Conservation (phyloP, 2,113 vertebrate genomes). For the Syngnathoides biaculeatus region DNA sequence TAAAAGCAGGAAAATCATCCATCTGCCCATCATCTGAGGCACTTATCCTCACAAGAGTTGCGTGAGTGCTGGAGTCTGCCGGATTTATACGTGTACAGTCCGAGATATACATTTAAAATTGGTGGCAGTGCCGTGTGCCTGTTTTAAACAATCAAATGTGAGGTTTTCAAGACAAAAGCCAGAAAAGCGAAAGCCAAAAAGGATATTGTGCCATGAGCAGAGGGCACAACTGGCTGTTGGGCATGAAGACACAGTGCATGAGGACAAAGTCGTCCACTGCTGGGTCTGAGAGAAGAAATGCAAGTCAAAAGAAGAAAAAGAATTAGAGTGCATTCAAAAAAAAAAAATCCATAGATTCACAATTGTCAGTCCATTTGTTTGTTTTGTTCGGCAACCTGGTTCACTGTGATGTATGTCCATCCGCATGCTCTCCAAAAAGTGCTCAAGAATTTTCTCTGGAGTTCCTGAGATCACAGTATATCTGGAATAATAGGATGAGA, state of each 20-base stretch:
- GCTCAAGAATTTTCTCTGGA: constrained; percentile 97
- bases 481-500: constrained; percentile 54
- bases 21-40: too few species aligned
- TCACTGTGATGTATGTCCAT: constrained; percentile 88
- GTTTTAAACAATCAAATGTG: too few species aligned
- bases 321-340: neutral
- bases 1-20: too few species aligned
- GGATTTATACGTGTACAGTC: too few species aligned
- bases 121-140: too few species aligned
- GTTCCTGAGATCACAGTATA: constrained; percentile 98
- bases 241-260: constrained; percentile 97
- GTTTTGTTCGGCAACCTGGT: constrained; percentile 63
- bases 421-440: constrained; percentile 95
- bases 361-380: neutral
- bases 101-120: too few species aligned
- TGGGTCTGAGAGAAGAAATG: constrained; percentile 75
- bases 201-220: constrained; percentile 97
- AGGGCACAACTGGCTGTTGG: constrained; percentile 91
- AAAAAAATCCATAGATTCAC: neutral
- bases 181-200: constrained; percentile 58
- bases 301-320: constrained; percentile 7
- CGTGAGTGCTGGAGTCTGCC: too few species aligned
- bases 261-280: constrained; percentile 92
- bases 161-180: neutral
- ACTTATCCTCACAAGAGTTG: too few species aligned